These are phyloP conservation scores for Lochmaea crataegi DNA, from an alignment of 2,888 invertebrate genomes.

Conservation along the genomic window DNA sequence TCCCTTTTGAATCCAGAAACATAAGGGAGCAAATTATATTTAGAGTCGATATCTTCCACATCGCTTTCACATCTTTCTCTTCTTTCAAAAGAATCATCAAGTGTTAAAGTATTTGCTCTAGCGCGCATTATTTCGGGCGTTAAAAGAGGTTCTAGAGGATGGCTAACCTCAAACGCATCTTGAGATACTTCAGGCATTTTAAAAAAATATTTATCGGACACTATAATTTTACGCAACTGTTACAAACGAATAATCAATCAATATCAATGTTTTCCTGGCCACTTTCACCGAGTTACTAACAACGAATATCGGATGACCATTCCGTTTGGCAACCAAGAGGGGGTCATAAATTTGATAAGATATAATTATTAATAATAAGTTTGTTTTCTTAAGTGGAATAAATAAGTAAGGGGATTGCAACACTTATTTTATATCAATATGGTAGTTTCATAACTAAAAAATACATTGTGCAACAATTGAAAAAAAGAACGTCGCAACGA, in stretches of 20 bases:
- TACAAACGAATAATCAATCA: neutral
- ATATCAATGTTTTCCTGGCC: slow-evolving; percentile 3
- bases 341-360: slow-evolving; percentile 37
- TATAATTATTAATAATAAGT: slow-evolving; percentile 23
- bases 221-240: neutral
- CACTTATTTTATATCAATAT: neutral
- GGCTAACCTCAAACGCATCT: slow-evolving; percentile 68
- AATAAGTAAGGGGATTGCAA: slow-evolving; percentile 3
- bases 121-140: slow-evolving; percentile 70
- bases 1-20: slow-evolving; percentile 63
- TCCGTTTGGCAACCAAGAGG: slow-evolving; percentile 38
- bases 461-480: neutral
- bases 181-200: slow-evolving; percentile 70
- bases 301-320: slow-evolving; percentile 30
- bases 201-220: neutral
- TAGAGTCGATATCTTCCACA: slow-evolving; percentile 32
- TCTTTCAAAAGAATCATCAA: slow-evolving; percentile 37
- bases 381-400: slow-evolving; percentile 19
- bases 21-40: slow-evolving; percentile 10
- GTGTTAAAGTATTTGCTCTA: slow-evolving; percentile 65
- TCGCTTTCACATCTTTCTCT: slow-evolving; percentile 42
- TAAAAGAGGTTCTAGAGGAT: slow-evolving; percentile 68
- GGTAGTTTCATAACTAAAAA: neutral
- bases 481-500: no score
- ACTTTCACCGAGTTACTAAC: slow-evolving; percentile 30